Evolutionary conservation across 1,140 invertebrate genomes (phyloP), one percentile per base, ranked within the genome.

Genomic region (Lasioglossum baleicum): DNA sequence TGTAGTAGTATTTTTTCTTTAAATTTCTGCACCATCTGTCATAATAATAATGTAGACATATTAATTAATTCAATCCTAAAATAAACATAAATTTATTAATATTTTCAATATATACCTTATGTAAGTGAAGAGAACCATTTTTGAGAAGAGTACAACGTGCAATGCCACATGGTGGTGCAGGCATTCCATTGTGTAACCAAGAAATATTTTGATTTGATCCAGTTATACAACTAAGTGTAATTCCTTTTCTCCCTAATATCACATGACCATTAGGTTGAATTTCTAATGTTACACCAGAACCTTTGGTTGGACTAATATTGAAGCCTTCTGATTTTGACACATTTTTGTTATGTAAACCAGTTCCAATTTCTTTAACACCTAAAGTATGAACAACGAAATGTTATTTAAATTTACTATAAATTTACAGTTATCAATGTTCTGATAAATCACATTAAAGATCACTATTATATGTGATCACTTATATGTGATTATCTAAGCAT

Each of bases 81-180:
- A 60, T 68, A 40, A 35, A 26, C 22, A 63, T 56, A 2, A 26
- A 31, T 22, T n/a, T n/a, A n/a, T n/a, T n/a, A n/a, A n/a, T n/a
- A n/a, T n/a, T n/a, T n/a, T 5, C 17, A 42, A 56, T 8, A n/a
- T 26, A 7, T 88, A 92, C 92, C 87, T 90, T 93, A 63, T 85
- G 88, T 83, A 93, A 82, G 66, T 89, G 89, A 69, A 93, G 88
- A 79, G 91, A 91, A 51, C 92, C 92, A 87, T 92, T 92, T 63
- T 74, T 87, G 31, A 87, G 76, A 60, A 91, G 68, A 58, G 35
- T 83, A 81, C 92, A 93, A 42, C 86, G 89, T 61, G 85, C 74
- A 20, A 78, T 69, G 80, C 88, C 89, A 78, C 91, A 92, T 40
- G 91, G 90, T 79, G 90, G 91, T 75, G 87, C 91, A 53, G 83